Percentiles rank a stretch among this genome's conserved stretches.
These are phyloP conservation scores for Drosophila bipectinata DNA, from an alignment of 1,140 invertebrate species.

Conservation along the genomic window DNA sequence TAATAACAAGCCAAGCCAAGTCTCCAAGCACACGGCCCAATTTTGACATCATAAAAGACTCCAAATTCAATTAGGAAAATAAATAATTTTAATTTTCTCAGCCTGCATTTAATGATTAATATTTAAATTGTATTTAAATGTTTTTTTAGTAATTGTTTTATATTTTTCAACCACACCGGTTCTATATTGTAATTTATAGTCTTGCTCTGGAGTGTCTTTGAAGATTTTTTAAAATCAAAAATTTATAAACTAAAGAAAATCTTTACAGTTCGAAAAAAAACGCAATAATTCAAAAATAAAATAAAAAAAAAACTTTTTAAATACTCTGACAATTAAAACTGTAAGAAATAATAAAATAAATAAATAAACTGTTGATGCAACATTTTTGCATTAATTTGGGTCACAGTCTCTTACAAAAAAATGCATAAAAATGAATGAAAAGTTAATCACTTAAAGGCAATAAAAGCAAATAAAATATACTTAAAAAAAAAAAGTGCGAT, in stretches of 20 bases:
- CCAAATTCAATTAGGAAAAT: background rate
- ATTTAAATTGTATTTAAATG: no score
- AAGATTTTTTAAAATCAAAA: no score
- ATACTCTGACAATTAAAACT: constrained; percentile 27
- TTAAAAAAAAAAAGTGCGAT: constrained; percentile 25
- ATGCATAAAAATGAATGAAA: constrained; percentile 43
- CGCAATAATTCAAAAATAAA: no score
- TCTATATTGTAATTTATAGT: no score
- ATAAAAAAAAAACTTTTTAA: constrained; percentile 6
- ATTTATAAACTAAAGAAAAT: constrained; percentile 2
- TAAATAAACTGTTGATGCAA: constrained; percentile 22
- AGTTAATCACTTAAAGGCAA: background rate
- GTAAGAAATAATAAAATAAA: constrained; percentile 17
- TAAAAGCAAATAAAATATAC: constrained; percentile 35
- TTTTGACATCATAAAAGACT: background rate
- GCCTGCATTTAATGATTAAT: no score
- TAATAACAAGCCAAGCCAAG: constrained; percentile 28
- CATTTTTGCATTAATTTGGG: constrained; percentile 25
- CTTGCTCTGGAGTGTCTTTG: no score
- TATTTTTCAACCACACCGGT: no score
- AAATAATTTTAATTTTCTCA: no score
- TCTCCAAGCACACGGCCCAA: constrained; percentile 1
- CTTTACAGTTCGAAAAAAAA: no score
- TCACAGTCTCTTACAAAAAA: constrained; percentile 20
- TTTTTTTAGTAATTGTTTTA: no score